These are phyloP conservation scores for Orchestia grillus DNA, from an alignment of 1,140 invertebrate species.

Conservation along the genomic window DNA sequence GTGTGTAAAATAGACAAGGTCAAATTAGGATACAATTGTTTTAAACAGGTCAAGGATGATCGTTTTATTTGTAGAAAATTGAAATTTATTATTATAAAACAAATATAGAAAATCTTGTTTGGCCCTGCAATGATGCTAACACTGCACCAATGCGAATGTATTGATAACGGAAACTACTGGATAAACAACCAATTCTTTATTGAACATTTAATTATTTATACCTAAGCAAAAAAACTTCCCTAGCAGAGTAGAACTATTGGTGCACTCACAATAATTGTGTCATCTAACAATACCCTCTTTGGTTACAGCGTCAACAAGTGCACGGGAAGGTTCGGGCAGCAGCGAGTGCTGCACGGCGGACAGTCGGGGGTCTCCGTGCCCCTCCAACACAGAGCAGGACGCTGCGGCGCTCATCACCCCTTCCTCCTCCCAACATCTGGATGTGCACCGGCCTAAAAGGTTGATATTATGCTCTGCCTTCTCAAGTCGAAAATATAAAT, in stretches of 20 bases:
- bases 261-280: background rate
- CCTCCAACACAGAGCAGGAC: conserved; percentile 62
- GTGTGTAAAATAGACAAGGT: background rate
- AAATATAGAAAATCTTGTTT: background rate
- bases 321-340: conserved; percentile 65
- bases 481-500: background rate
- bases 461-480: background rate
- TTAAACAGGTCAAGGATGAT: background rate
- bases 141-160: background rate
- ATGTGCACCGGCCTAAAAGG: conserved; percentile 58
- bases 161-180: background rate
- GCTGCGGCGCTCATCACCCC: background rate
- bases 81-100: background rate
- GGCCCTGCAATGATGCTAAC: background rate
- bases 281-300: background rate
- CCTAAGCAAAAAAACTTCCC: background rate
- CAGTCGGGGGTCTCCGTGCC: conserved; percentile 64
- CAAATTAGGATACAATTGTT: background rate
- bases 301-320: conserved; percentile 52
- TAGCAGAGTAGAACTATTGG: background rate
- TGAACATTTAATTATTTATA: background rate
- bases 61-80: background rate
- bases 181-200: background rate
- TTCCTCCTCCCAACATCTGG: background rate
- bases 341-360: conserved; percentile 66